A percentile compares a stretch with the other conserved stretches of the same genome.
Evolutionary conservation across 2,888 invertebrate species (phyloP).

Genomic region (Polyommatus iphigenia): DNA sequence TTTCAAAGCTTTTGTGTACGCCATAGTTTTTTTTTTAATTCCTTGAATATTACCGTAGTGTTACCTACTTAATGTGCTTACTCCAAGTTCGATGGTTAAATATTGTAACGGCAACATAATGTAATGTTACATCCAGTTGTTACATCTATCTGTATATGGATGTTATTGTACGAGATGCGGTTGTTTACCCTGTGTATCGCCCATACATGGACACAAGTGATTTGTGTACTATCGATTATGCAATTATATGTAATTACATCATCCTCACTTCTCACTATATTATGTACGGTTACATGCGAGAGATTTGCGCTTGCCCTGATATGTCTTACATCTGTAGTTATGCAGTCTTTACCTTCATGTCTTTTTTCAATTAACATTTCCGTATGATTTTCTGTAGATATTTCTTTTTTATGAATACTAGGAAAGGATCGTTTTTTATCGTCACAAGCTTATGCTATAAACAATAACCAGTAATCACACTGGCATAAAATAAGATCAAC

Average conservation of each 20-base stretch:
- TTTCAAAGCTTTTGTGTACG: too few species aligned
- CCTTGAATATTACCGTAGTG: background rate
- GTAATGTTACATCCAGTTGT: background rate
- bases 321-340: background rate
- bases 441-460: background rate
- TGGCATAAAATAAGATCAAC: background rate
- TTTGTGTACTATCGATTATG: conserved; percentile 42
- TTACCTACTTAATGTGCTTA: background rate
- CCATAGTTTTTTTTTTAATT: too few species aligned
- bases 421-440: background rate
- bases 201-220: conserved; percentile 41
- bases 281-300: conserved; percentile 1
- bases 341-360: background rate
- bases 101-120: background rate
- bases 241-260: conserved; percentile 42
- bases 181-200: background rate
- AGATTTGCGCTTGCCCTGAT: background rate
- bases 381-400: background rate
- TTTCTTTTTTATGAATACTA: background rate
- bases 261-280: background rate
- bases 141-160: background rate
- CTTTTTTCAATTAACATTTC: background rate
- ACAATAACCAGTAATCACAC: background rate
- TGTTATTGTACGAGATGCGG: background rate
- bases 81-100: background rate